Evolutionary conservation across 2,888 invertebrate genomes (phyloP), one percentile per base, ranked within the genome.

Genomic region (Cryptus viduatorius): DNA sequence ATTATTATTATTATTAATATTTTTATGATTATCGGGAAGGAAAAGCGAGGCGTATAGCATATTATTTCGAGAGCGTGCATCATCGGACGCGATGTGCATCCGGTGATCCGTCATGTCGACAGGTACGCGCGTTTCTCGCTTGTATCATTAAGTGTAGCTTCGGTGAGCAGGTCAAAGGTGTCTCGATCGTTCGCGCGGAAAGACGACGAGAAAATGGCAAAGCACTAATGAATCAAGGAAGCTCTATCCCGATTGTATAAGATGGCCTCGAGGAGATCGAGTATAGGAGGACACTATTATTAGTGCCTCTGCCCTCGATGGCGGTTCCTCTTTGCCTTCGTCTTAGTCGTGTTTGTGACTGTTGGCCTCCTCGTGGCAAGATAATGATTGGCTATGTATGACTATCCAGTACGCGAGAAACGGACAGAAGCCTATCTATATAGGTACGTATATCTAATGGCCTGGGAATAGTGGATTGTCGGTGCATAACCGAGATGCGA

Each of bases 211-310:
- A 79, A 76, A 84, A 84, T 71, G 68, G 61, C 82, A 73, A 73
- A 48, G 71, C 84, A 79, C 79, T 84, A 82, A 84, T 82, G 84
- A 84, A 78, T 79, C 79, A 69, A 82, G 82, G 79, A 79, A 67
- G 37, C 37, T 7, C 79, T 56, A 31, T 64, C 53, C 48, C 10
- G 46, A 19, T 53, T 71, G 59, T 56, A 16, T 65, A 72, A 42
- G 53, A 16, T 10, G 59, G 50, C 53, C 46, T 5, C 50, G 29
- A 19, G 56, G 71, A 75, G 53, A 44, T 14, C 72, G 77, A 71
- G 72, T 48, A 29, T 56, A 37, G 46, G 50, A 37, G 46, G 50
- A 48, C 56, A 79, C 79, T 82, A 84, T 84, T 84, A 84, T 82
- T 84, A 82, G 84, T 71, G 69, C 48, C 53, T 37, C 50, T 37